Evolutionary conservation across 2,888 invertebrate species (phyloP).

Genomic region (Agrilus mali): DNA sequence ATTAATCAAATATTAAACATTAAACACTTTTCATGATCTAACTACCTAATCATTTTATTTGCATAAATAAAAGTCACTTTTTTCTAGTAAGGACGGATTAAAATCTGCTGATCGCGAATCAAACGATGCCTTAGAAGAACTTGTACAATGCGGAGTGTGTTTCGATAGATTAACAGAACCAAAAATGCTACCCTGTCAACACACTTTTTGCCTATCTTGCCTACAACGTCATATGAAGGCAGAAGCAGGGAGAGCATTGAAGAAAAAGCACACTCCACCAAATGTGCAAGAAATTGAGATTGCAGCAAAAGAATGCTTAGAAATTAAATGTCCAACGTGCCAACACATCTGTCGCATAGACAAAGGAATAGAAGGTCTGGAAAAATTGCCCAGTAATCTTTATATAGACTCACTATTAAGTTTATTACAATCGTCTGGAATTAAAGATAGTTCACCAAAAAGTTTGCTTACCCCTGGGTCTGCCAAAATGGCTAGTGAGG

Average conservation of each 20-base stretch:
- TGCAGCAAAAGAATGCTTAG: slow-evolving; percentile 4
- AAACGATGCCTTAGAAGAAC: slow-evolving; percentile 41
- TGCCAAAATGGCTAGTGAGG: slow-evolving; percentile 2
- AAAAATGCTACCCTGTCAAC: slow-evolving; percentile 53
- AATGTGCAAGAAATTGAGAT: slow-evolving; percentile 1
- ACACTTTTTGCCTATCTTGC: slow-evolving; percentile 51
- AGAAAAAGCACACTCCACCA: slow-evolving; percentile 7
- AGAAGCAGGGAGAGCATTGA: slow-evolving; percentile 3
- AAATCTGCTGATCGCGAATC: slow-evolving; percentile 17
- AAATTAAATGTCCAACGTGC: slow-evolving; percentile 46
- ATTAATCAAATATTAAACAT: too few relatives aligned
- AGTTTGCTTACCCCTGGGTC: slow-evolving; percentile 1
- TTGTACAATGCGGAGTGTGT: slow-evolving; percentile 49
- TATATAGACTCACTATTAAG: slow-evolving; percentile 51
- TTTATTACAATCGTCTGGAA: slow-evolving; percentile 29
- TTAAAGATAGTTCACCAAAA: neutral
- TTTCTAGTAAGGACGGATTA: too few relatives aligned
- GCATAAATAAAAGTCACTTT: too few relatives aligned
- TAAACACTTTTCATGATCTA: too few relatives aligned
- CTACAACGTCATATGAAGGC: slow-evolving; percentile 35
- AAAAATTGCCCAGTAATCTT: slow-evolving; percentile 50
- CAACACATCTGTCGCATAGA: slow-evolving; percentile 34
- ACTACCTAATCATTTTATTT: too few relatives aligned
- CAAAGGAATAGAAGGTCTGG: slow-evolving; percentile 38
- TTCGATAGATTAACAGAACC: slow-evolving; percentile 42